phyloP scores from a whole-genome alignment of 2,888 invertebrate species.

The Troglohyphantes excavatus region DNA sequence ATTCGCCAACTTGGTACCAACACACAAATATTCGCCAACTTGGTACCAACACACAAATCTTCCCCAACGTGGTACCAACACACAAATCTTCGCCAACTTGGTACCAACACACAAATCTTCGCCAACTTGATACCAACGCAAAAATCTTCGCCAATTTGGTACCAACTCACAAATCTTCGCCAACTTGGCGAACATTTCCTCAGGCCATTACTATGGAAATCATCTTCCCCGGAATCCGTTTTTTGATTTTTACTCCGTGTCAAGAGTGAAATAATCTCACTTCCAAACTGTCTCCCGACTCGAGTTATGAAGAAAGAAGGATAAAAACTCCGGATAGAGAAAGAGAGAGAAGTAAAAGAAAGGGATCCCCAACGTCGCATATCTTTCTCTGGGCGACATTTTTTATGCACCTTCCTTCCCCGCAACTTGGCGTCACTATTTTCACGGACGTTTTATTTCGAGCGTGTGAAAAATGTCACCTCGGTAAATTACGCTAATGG shows the following conservation, averaged over 20 bases:
- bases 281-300: conserved; percentile 30
- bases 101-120: too few relatives aligned
- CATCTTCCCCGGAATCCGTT: not conserved
- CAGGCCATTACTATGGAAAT: not conserved
- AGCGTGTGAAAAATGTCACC: conserved; percentile 77
- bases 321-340: conserved; percentile 8
- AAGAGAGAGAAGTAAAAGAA: not conserved
- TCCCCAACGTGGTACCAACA: too few relatives aligned
- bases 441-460: conserved; percentile 76
- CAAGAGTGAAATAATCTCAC: conserved; percentile 29
- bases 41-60: too few relatives aligned
- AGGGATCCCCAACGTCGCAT: not conserved
- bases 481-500: conserved; percentile 76
- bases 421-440: too few relatives aligned
- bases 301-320: conserved; percentile 23
- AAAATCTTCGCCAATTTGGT: too few relatives aligned
- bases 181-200: not conserved
- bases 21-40: too few relatives aligned
- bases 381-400: too few relatives aligned
- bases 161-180: too few relatives aligned
- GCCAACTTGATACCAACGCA: too few relatives aligned
- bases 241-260: conserved; percentile 28
- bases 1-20: too few relatives aligned
- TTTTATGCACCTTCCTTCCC: too few relatives aligned
- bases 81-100: too few relatives aligned